phyloP scores from a whole-genome alignment of 2,113 vertebrate genomes.

The Platanista minor region DNA sequence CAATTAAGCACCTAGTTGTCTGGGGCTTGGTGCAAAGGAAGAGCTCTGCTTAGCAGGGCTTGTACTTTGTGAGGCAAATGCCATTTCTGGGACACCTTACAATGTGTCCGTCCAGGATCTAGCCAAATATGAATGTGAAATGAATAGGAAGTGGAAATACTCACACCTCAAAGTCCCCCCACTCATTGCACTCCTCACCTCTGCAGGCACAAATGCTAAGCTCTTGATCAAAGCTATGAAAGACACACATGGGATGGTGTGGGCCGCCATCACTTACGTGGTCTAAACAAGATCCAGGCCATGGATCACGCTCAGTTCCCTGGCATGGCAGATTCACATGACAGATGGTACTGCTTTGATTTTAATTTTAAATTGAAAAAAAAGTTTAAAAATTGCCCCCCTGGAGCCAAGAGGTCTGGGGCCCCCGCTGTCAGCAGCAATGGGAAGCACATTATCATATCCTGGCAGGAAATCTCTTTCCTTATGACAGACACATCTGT shows the following conservation, averaged over 20 bases:
- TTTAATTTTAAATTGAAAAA: slow-evolving; percentile 36
- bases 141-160: background rate
- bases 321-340: background rate
- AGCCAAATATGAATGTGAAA: background rate
- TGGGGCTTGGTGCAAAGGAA: background rate
- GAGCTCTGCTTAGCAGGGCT: background rate
- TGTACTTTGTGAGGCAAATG: background rate
- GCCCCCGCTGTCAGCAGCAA: background rate
- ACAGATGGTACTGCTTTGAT: slow-evolving; percentile 47
- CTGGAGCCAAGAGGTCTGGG: slow-evolving; percentile 9
- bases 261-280: background rate
- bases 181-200: background rate
- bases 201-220: background rate
- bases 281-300: slow-evolving; percentile 42
- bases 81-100: background rate
- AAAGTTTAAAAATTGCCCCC: slow-evolving; percentile 17
- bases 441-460: slow-evolving; percentile 13
- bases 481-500: slow-evolving; percentile 44
- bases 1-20: background rate
- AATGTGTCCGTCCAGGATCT: background rate
- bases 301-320: background rate
- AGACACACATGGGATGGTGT: background rate
- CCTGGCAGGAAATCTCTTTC: slow-evolving; percentile 27
- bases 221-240: background rate
- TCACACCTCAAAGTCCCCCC: background rate